Conservation (phyloP, 2,888 invertebrate species). For the Tyria jacobaeae region DNA sequence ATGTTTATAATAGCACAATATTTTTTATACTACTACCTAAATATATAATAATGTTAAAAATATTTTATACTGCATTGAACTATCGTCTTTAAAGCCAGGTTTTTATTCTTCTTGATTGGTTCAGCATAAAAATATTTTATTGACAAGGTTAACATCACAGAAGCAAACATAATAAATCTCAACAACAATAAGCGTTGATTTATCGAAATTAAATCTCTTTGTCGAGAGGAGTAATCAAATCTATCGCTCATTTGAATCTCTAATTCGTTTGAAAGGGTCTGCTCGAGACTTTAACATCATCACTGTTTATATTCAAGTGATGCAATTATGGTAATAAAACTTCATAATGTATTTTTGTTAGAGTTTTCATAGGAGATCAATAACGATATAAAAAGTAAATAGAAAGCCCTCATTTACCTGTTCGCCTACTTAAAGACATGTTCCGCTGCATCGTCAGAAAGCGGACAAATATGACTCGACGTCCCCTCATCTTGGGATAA, state of each 20-base stretch:
- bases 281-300: conserved; percentile 57
- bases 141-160: conserved; percentile 56
- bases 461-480: conserved; percentile 74
- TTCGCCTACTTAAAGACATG: conserved; percentile 60
- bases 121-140: conserved; percentile 44
- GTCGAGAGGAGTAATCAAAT: conserved; percentile 81
- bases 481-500: conserved; percentile 76
- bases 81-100: neutral
- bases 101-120: conserved; percentile 32
- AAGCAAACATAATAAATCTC: conserved; percentile 74
- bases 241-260: conserved; percentile 83
- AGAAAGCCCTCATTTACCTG: conserved; percentile 54
- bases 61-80: conserved; percentile 25
- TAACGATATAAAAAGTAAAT: conserved; percentile 32
- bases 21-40: conserved; percentile 34
- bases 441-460: conserved; percentile 63
- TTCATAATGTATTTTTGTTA: conserved; percentile 37
- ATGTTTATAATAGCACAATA: conserved; percentile 50
- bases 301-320: conserved; percentile 62
- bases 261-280: conserved; percentile 75
- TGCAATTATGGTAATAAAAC: conserved; percentile 58
- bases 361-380: conserved; percentile 31
- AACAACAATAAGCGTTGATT: conserved; percentile 80
- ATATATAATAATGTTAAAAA: too few relatives aligned
- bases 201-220: conserved; percentile 85